A percentile compares a stretch with the other conserved stretches of the same genome.
phyloP scores from a whole-genome alignment of 2,888 invertebrate genomes.

The Gastracanthus pulcherrimus region DNA sequence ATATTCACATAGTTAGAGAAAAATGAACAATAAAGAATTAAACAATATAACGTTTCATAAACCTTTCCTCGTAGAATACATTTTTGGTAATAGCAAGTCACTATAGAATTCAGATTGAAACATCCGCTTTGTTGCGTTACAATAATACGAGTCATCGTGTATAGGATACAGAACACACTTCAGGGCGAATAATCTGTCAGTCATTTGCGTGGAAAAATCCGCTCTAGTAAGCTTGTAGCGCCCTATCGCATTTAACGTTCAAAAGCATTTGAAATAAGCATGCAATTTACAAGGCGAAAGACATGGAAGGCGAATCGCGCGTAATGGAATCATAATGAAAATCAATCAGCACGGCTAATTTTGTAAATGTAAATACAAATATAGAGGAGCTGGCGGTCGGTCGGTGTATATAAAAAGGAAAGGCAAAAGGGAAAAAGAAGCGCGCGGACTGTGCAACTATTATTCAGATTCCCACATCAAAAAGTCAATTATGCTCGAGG shows the following conservation, averaged over 20 bases:
- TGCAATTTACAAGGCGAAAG: not conserved
- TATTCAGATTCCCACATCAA: conserved; percentile 55
- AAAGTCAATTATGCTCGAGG: conserved; percentile 53
- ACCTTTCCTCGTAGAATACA: too few species aligned
- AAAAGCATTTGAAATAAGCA: not conserved
- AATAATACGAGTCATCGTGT: too few species aligned
- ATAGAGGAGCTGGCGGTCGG: not conserved
- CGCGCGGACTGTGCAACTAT: too few species aligned
- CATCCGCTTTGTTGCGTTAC: too few species aligned
- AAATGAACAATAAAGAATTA: too few species aligned
- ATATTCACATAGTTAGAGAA: too few species aligned
- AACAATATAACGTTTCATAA: too few species aligned
- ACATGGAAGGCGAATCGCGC: not conserved
- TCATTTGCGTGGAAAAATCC: not conserved
- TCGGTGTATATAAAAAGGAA: not conserved
- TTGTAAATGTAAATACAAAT: conserved; percentile 41
- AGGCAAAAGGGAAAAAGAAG: too few species aligned
- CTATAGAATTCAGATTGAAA: too few species aligned
- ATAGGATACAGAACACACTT: too few species aligned
- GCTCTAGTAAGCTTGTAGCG: not conserved
- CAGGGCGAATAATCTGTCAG: not conserved
- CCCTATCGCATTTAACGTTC: too few species aligned
- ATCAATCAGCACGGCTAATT: conserved; percentile 49
- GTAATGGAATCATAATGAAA: conserved; percentile 51
- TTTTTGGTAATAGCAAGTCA: too few species aligned